Percentiles rank a stretch among this genome's conserved stretches.
Conservation (phyloP, 1,140 invertebrate genomes). For the Melitaea cinxia region DNA sequence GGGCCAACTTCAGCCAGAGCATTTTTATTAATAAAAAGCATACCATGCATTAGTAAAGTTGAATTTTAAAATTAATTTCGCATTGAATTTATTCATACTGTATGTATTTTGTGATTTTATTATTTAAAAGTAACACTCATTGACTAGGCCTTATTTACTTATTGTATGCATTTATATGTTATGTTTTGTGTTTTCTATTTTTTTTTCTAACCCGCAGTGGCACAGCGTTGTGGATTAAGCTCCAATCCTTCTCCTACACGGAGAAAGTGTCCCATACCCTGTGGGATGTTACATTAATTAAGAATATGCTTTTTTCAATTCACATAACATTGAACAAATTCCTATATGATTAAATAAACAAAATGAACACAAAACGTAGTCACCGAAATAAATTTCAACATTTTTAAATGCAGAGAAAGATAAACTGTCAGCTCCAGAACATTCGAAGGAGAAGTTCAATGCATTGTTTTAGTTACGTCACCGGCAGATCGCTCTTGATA, state of each 20-base stretch:
- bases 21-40: constrained; percentile 3
- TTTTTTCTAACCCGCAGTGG: too few relatives aligned
- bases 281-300: too few relatives aligned
- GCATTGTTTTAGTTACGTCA: constrained; percentile 2
- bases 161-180: too few relatives aligned
- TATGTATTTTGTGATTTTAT: neutral
- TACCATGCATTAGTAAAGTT: neutral
- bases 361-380: neutral
- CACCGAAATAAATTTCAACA: neutral
- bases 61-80: neutral
- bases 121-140: too few relatives aligned
- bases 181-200: too few relatives aligned
- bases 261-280: too few relatives aligned
- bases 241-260: too few relatives aligned
- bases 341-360: too few relatives aligned
- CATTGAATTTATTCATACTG: neutral
- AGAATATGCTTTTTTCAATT: too few relatives aligned
- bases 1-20: constrained; percentile 4
- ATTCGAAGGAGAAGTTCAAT: constrained; percentile 1
- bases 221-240: too few relatives aligned
- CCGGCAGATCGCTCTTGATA: neutral
- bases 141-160: too few relatives aligned
- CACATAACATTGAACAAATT: too few relatives aligned
- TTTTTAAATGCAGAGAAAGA: neutral
- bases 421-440: neutral